These are phyloP conservation scores for Scomber japonicus DNA, from an alignment of 2,113 vertebrate genomes.

Conservation along the genomic window DNA sequence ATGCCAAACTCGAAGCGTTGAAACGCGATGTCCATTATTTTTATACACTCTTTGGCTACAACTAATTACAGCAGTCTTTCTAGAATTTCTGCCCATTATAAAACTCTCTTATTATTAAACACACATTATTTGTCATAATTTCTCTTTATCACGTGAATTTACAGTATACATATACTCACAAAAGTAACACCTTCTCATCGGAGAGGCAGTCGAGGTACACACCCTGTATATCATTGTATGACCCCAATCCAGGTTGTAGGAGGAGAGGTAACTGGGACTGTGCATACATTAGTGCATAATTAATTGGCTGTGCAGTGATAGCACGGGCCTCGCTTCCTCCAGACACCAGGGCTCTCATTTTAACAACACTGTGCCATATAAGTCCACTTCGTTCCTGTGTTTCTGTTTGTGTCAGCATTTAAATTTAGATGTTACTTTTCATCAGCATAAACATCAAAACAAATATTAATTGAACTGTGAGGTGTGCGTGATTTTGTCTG, in stretches of 20 bases:
- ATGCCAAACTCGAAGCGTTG: no score
- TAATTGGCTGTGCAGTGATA: conserved; percentile 64
- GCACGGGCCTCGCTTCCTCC: conserved; percentile 36
- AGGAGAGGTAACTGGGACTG: conserved; percentile 54
- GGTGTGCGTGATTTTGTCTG: neutral
- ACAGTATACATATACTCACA: neutral
- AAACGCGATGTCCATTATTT: no score
- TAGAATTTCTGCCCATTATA: no score
- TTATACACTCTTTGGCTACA: no score
- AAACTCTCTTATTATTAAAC: no score
- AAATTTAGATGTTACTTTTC: neutral
- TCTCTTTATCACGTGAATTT: neutral
- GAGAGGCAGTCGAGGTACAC: conserved; percentile 2
- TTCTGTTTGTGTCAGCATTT: neutral
- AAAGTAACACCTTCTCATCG: neutral
- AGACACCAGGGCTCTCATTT: conserved; percentile 43
- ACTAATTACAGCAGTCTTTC: no score
- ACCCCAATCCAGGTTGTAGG: conserved; percentile 6
- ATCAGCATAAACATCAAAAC: neutral
- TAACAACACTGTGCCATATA: neutral
- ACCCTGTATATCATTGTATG: conserved; percentile 22
- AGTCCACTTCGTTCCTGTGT: neutral
- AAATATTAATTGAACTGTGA: neutral
- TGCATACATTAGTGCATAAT: conserved; percentile 78
- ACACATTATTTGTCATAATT: neutral